Conservation (phyloP, 2,888 invertebrate genomes). For the Graphium colonna region DNA sequence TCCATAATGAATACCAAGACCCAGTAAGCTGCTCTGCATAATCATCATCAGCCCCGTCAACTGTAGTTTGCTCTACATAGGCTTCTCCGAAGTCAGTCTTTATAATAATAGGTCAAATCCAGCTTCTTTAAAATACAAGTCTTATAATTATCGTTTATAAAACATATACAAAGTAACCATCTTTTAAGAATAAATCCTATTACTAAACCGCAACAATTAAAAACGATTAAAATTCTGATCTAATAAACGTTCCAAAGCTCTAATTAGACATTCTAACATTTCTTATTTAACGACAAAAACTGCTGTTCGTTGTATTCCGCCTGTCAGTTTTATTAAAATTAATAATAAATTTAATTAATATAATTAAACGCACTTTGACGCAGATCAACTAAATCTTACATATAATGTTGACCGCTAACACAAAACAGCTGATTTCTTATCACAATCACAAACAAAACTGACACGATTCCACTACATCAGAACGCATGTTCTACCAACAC, state of each 20-base stretch:
- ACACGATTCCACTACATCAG: constrained; percentile 35
- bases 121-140: too few species aligned
- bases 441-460: constrained; percentile 44
- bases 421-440: constrained; percentile 52
- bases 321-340: not conserved
- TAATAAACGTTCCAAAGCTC: too few species aligned
- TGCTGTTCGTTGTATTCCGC: constrained; percentile 12
- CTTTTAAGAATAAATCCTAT: too few species aligned
- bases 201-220: too few species aligned
- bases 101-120: too few species aligned
- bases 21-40: not conserved
- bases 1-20: not conserved
- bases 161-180: too few species aligned
- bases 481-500: constrained; percentile 33
- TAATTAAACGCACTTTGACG: constrained; percentile 3
- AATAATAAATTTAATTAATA: not conserved
- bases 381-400: constrained; percentile 8
- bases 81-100: not conserved
- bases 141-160: too few species aligned
- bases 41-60: not conserved
- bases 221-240: too few species aligned
- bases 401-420: constrained; percentile 37
- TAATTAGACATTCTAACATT: not conserved
- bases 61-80: not conserved
- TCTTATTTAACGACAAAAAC: not conserved